These are phyloP conservation scores for Tapirus terrestris DNA, from an alignment of 2,113 vertebrate genomes.

Conservation along the genomic window DNA sequence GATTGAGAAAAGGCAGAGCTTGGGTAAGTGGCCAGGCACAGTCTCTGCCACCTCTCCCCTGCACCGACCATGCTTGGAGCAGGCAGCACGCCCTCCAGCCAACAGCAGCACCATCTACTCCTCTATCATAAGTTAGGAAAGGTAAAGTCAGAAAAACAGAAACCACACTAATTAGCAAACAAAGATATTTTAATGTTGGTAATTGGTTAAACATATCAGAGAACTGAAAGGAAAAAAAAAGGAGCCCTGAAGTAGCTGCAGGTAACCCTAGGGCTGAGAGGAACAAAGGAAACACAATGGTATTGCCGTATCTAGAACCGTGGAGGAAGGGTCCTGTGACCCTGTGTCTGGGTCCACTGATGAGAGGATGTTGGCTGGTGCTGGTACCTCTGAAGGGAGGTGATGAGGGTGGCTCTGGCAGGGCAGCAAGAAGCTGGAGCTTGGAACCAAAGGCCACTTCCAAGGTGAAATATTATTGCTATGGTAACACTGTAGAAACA, in stretches of 20 bases:
- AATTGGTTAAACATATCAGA: neutral
- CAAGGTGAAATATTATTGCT: neutral
- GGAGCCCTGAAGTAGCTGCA: too few relatives aligned
- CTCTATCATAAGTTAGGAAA: neutral
- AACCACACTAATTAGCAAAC: neutral
- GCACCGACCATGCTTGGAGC: neutral
- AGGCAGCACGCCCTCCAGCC: neutral
- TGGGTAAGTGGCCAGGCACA: accelerated
- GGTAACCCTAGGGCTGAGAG: neutral
- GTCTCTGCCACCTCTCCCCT: accelerated
- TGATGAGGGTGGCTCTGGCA: neutral
- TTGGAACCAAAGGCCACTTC: neutral
- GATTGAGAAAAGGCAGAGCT: neutral
- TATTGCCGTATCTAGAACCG: neutral
- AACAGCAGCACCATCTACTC: accelerated
- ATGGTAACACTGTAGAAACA: neutral
- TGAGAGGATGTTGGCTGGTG: neutral
- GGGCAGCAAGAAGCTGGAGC: neutral
- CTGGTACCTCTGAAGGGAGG: neutral
- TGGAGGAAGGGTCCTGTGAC: neutral
- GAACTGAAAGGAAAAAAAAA: neutral
- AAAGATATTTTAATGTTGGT: neutral
- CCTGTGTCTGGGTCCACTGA: neutral
- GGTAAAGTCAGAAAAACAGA: neutral
- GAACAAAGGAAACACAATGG: neutral